phyloP scores from a whole-genome alignment of 2,888 invertebrate genomes.

The Ernsta delagoae region DNA sequence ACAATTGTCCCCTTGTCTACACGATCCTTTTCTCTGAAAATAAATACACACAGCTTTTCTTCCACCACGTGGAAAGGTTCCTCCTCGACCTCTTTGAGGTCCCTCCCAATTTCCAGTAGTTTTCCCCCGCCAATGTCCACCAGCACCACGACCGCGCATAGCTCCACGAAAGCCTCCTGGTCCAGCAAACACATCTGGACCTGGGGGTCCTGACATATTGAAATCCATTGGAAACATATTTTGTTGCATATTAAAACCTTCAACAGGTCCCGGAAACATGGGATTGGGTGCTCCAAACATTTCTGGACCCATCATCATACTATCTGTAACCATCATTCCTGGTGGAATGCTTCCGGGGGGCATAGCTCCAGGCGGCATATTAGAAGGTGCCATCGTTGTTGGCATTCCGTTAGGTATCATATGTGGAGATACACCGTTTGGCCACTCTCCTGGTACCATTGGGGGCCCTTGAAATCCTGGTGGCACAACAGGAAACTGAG shows the following conservation, averaged over 20 bases:
- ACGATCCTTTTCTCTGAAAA: slow-evolving; percentile 91
- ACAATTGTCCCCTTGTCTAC: slow-evolving; percentile 93
- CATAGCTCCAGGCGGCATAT: slow-evolving; percentile 63
- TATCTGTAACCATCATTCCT: slow-evolving; percentile 75
- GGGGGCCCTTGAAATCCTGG: slow-evolving; percentile 69
- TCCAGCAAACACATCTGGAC: slow-evolving; percentile 65
- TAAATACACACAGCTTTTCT: slow-evolving; percentile 89
- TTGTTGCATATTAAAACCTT: slow-evolving; percentile 75
- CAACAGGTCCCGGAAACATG: slow-evolving; percentile 68
- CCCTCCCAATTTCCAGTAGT: slow-evolving; percentile 77
- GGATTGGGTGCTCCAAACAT: slow-evolving; percentile 68
- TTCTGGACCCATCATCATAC: slow-evolving; percentile 79
- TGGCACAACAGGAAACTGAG: slow-evolving; percentile 74
- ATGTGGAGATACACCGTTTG: slow-evolving; percentile 67
- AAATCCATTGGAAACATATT: slow-evolving; percentile 81
- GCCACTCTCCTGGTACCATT: slow-evolving; percentile 72
- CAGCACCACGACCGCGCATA: slow-evolving; percentile 82
- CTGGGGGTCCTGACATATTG: slow-evolving; percentile 75
- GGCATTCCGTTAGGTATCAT: slow-evolving; percentile 69
- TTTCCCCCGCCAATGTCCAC: slow-evolving; percentile 81
- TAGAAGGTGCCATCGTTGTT: slow-evolving; percentile 60
- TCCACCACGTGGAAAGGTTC: slow-evolving; percentile 79
- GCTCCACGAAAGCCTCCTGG: slow-evolving; percentile 80
- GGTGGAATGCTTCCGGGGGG: slow-evolving; percentile 65
- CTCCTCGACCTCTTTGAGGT: slow-evolving; percentile 73